Base-by-base conservation (phyloP, 1,140 invertebrate species). In the Pogonomyrmex californicus region DNA sequence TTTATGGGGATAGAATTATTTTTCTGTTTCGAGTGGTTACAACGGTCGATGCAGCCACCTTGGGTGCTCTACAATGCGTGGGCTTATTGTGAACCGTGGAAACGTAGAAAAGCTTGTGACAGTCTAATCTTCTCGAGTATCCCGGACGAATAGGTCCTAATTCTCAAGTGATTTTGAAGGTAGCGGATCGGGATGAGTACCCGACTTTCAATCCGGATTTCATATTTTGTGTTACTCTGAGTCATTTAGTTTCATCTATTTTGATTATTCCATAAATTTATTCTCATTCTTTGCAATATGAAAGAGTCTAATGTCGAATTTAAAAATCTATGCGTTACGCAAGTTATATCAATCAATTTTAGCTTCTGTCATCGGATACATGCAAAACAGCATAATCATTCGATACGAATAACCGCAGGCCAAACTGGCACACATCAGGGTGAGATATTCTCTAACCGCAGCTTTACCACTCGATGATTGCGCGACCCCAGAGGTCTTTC, bases 81-180 rank as follows among this genome's bases (percentile, higher is more conserved):
- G 76, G 91, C 91, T 94, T 92, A 92, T 94, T 93, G 92, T 91
- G 91, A 92, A 90, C 91, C 77, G 85, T 77, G 87, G 73, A 93
- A 95, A 94, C 91, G 90, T 91, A 91, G 92, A 93, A 93, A 95
- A 93, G 91, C 92, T 93, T 92, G 92, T 92, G 93, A 92, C 93
- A 92, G 92, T 94, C 94, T 94, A 95, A 95, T 95, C 94, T 94
- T 92, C 89, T 94, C 93, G 88, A 95, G 94, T 93, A 91, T 91
- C 51, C 54, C 65, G 86, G 85, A 94, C 76, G 94, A 94, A 95
- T 94, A 92, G 94, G 78, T 77, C 51, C 91, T 94, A 92, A 94
- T 94, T 95, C 93, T 89, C 75, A 86, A 93, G 92, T 92, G 90
- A 89, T 87, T 90, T 91, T 88, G 68, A 89, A 86, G 65, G 82